phyloP scores from a whole-genome alignment of 1,140 invertebrate species.

The Dysdera silvatica region DNA sequence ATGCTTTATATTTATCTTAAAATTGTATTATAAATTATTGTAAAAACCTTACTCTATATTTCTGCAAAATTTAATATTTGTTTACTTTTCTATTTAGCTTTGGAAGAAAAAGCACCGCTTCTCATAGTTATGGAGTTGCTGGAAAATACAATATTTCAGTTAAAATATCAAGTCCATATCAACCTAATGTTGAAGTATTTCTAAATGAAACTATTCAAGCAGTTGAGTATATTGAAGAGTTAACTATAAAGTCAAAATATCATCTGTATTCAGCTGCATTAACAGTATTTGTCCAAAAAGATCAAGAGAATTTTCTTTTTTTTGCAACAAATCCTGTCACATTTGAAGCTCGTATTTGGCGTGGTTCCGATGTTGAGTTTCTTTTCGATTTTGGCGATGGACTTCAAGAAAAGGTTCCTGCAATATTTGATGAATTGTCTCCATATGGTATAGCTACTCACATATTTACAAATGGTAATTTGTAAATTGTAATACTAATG shows the following conservation, averaged over 20 bases:
- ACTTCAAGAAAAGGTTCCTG: neutral
- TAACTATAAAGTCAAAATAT: neutral
- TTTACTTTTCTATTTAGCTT: conserved; percentile 5
- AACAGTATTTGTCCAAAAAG: neutral
- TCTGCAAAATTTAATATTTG: no score
- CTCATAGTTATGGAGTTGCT: conserved; percentile 23
- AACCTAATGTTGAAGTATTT: neutral
- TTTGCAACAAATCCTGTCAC: conserved; percentile 1
- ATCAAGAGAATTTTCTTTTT: no score
- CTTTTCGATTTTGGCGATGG: conserved; percentile 27
- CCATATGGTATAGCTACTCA: conserved; percentile 14
- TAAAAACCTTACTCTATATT: no score
- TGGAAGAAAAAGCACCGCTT: neutral
- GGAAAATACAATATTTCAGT: conserved; percentile 12
- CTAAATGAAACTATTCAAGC: conserved; percentile 16
- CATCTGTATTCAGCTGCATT: conserved; percentile 10
- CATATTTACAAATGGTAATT: conserved; percentile 10
- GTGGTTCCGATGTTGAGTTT: conserved; percentile 27
- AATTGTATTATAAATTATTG: no score
- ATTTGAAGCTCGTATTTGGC: conserved; percentile 18
- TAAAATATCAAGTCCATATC: neutral
- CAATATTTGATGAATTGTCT: neutral
- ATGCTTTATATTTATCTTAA: no score
- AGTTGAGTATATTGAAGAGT: conserved; percentile 17
- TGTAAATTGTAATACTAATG: neutral